phyloP scores from a whole-genome alignment of 2,888 invertebrate species.

The Noctua janthina region DNA sequence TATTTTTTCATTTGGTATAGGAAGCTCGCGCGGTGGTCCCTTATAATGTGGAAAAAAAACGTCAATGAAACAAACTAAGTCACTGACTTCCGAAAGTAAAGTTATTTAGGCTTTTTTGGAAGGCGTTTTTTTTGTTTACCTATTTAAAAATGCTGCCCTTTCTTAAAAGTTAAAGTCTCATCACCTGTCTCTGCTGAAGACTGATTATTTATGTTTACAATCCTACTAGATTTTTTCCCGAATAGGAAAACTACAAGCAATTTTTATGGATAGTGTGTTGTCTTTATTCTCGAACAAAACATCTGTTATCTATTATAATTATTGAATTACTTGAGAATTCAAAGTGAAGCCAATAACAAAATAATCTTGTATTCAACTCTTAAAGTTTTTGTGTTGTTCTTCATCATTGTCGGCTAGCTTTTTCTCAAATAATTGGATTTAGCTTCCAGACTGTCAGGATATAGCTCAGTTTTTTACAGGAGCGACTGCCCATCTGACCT shows the following conservation, averaged over 20 bases:
- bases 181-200: neutral
- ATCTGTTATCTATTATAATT: neutral
- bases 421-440: neutral
- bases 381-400: neutral
- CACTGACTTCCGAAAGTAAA: too few relatives aligned
- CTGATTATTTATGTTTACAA: neutral
- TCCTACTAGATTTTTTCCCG: neutral
- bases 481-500: neutral
- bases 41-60: too few relatives aligned
- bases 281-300: neutral
- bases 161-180: neutral
- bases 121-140: neutral
- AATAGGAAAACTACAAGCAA: neutral
- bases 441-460: neutral
- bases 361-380: neutral
- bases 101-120: neutral
- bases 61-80: too few relatives aligned
- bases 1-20: too few relatives aligned
- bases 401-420: neutral
- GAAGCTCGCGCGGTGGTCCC: too few relatives aligned
- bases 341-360: constrained; percentile 16
- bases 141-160: neutral
- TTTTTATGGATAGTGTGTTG: neutral
- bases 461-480: neutral
- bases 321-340: neutral